Evolutionary conservation across 2,113 vertebrate genomes (phyloP).

Genomic region (Chauna torquata): DNA sequence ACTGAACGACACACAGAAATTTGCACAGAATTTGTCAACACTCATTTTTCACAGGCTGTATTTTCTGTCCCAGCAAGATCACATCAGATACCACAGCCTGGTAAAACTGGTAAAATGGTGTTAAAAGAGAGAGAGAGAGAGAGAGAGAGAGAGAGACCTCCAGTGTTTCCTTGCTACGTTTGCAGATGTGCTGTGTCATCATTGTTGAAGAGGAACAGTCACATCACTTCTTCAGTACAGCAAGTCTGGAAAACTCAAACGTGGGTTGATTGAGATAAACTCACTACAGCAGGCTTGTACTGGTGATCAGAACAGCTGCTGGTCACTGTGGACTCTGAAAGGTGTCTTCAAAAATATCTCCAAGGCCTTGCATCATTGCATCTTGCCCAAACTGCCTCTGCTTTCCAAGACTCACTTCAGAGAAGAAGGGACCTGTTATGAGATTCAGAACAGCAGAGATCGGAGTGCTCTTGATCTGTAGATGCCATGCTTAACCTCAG

Average conservation of each 20-base stretch:
- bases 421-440: neutral
- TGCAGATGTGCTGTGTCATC: neutral
- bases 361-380: neutral
- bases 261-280: neutral
- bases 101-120: neutral
- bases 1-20: neutral
- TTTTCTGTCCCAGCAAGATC: neutral
- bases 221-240: conserved; percentile 16
- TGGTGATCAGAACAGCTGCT: neutral
- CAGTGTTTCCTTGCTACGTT: neutral
- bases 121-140: no score
- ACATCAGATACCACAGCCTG: neutral
- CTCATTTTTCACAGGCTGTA: conserved; percentile 16
- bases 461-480: neutral
- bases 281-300: neutral
- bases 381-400: neutral
- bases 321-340: neutral
- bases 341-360: neutral
- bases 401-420: neutral
- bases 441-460: neutral
- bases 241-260: neutral
- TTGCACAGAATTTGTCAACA: conserved; percentile 50
- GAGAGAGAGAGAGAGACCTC: no score
- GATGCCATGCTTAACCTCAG: neutral
- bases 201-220: neutral